phyloP scores from a whole-genome alignment of 2,113 vertebrate genomes.

The Pogona vitticeps region DNA sequence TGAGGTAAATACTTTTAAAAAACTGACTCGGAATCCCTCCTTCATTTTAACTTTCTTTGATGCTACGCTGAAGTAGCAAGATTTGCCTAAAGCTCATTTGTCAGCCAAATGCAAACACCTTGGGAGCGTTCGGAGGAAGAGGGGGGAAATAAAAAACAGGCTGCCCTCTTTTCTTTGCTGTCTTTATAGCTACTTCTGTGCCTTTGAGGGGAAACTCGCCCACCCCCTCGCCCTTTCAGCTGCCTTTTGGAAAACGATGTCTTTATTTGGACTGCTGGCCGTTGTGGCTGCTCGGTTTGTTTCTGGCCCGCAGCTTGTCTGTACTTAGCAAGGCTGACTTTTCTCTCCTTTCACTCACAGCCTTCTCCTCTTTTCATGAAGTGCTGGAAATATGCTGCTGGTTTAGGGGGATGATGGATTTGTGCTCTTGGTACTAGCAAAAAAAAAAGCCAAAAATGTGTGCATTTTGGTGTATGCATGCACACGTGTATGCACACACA shows the following conservation, averaged over 20 bases:
- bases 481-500: not conserved
- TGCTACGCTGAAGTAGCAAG: not conserved
- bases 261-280: not conserved
- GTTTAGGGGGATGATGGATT: constrained; percentile 3
- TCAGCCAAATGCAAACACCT: constrained; percentile 21
- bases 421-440: not conserved
- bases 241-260: not conserved
- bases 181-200: not conserved
- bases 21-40: constrained; percentile 7
- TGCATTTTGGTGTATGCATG: not conserved
- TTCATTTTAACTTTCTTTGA: constrained; percentile 10
- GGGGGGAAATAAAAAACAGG: not conserved
- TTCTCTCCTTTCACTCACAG: not conserved
- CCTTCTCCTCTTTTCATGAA: not conserved
- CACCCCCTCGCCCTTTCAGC: not conserved
- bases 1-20: not conserved
- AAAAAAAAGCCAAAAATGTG: not conserved
- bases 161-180: not conserved
- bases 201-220: constrained; percentile 6
- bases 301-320: not conserved
- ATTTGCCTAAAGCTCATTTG: constrained; percentile 30
- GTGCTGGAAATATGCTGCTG: not conserved
- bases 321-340: not conserved
- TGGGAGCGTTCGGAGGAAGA: not conserved
- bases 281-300: not conserved